phyloP scores from a whole-genome alignment of 2,113 vertebrate species.

The Phodopus roborovskii region DNA sequence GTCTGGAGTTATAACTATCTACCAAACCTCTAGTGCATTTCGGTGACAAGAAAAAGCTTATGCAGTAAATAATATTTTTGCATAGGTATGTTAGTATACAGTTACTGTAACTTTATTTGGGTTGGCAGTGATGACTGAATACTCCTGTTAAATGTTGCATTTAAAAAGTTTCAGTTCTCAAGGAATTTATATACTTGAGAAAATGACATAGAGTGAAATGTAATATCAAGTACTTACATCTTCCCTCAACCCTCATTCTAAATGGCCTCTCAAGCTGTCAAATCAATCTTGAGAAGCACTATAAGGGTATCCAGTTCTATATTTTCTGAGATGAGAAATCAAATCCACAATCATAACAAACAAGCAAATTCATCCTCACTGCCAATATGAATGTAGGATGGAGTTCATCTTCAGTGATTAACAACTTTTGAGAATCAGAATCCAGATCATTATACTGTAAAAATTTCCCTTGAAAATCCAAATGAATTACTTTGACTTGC shows the following conservation, averaged over 20 bases:
- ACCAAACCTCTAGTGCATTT: conserved; percentile 7
- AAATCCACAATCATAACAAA: conserved; percentile 64
- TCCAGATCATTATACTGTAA: conserved; percentile 68
- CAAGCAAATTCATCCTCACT: conserved; percentile 53
- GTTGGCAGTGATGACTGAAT: conserved; percentile 8
- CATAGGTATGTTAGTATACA: neutral
- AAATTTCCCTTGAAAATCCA: conserved; percentile 72
- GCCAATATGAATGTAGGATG: conserved; percentile 18
- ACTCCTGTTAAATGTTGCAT: conserved; percentile 13
- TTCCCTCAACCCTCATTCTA: conserved; percentile 48
- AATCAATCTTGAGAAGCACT: conserved; percentile 37
- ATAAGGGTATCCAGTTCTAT: conserved; percentile 48
- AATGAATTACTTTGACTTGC: conserved; percentile 72
- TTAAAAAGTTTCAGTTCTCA: conserved; percentile 42
- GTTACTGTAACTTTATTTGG: conserved; percentile 37
- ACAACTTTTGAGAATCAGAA: conserved; percentile 72
- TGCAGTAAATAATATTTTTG: conserved; percentile 34
- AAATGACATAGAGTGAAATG: conserved; percentile 60
- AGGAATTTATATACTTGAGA: neutral
- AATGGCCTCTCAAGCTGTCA: conserved; percentile 55
- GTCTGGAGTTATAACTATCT: neutral
- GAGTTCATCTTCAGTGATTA: conserved; percentile 72
- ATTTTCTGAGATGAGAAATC: conserved; percentile 70
- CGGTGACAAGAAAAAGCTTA: conserved; percentile 25
- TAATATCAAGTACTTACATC: neutral